Conservation (phyloP, 2,888 invertebrate species). For the Vesta saturnalis region DNA sequence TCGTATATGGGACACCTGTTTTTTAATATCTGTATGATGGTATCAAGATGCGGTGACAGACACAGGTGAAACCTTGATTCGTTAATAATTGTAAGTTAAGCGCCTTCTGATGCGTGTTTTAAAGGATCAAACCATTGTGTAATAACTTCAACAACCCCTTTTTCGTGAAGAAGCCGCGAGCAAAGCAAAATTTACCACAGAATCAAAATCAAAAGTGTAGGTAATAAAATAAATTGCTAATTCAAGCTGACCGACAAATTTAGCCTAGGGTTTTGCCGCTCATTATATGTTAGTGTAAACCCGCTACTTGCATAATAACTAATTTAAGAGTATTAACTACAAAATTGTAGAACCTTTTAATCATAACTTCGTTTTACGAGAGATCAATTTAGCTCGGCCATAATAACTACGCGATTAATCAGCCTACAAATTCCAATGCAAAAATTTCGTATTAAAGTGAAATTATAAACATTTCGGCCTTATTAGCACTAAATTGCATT, state of each 20-base stretch:
- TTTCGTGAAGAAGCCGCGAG: constrained; percentile 16
- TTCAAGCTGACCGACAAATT: constrained; percentile 24
- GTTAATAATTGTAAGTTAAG: constrained; percentile 44
- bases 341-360: constrained; percentile 30
- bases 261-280: constrained; percentile 25
- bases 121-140: constrained; percentile 15
- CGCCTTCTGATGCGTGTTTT: constrained; percentile 33
- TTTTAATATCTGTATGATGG: constrained; percentile 32
- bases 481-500: constrained; percentile 10
- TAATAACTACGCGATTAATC: constrained; percentile 13
- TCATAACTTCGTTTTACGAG: constrained; percentile 25
- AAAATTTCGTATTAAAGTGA: constrained; percentile 22
- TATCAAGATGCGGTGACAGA: constrained; percentile 33
- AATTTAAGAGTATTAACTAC: constrained; percentile 26
- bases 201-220: constrained; percentile 27
- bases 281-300: constrained; percentile 29
- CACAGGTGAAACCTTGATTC: constrained; percentile 44
- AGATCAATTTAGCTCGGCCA: constrained; percentile 21
- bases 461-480: constrained; percentile 15
- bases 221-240: constrained; percentile 37
- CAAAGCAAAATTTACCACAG: constrained; percentile 20
- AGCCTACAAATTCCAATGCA: constrained; percentile 14
- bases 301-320: constrained; percentile 26
- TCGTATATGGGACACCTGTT: constrained; percentile 24
- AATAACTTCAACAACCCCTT: constrained; percentile 21